phyloP scores from a whole-genome alignment of 2,113 vertebrate species.

The Ictidomys tridecemlineatus region DNA sequence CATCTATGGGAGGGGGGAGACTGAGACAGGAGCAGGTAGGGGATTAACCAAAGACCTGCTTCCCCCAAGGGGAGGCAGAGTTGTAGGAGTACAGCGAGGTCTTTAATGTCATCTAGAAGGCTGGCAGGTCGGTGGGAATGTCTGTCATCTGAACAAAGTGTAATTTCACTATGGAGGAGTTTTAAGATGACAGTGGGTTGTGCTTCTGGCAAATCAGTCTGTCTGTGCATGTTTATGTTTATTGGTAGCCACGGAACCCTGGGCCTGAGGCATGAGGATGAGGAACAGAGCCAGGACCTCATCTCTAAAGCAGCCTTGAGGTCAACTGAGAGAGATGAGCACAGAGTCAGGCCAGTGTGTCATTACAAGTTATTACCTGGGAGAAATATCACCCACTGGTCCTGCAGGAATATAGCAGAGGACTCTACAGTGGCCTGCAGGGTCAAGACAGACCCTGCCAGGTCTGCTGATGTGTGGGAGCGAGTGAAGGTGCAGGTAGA shows the following conservation, averaged over 20 bases:
- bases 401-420: neutral
- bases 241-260: neutral
- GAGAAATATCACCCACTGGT: accelerated
- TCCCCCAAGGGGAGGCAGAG: neutral
- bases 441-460: neutral
- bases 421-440: neutral
- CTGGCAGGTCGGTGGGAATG: too few species aligned
- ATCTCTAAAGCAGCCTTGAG: neutral
- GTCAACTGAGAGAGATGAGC: neutral
- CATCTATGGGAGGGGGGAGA: neutral
- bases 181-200: too few species aligned
- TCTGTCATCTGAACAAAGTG: neutral
- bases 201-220: neutral
- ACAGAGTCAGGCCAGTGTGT: neutral
- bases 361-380: neutral
- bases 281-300: too few species aligned
- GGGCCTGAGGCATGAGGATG: too few species aligned
- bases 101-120: neutral
- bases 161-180: neutral
- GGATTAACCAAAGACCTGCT: too few species aligned
- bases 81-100: neutral
- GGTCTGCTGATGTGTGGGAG: neutral
- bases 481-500: neutral
- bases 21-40: neutral
- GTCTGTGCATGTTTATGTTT: accelerated